Evolutionary conservation across 2,113 vertebrate species (phyloP), one percentile per base, ranked within the genome.

Genomic region (Grallaria varia): DNA sequence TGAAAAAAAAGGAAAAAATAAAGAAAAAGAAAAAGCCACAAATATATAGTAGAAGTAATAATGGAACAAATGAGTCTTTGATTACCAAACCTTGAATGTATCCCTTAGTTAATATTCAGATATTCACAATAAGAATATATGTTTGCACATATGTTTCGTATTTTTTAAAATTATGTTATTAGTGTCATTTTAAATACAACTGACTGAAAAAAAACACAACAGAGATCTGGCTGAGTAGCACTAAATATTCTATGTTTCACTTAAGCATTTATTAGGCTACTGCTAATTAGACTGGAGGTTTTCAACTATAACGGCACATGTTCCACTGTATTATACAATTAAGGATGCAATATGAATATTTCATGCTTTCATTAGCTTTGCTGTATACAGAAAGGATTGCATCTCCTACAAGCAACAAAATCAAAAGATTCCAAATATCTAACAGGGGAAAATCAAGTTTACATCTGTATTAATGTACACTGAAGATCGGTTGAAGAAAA

Each of bases 331-430:
- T 93, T 86, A 77, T 66, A 90, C 75, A 77, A 90, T 96, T 94
- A 96, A 60, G 56, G 52, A 91, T 74, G 42, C 42, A 77, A 31
- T 84, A 95, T 95, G 50, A 96, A 97, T 95, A 95, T 96, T 96
- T 97, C 47, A 91, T 95, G 55, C 52, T 90, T 94, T 96, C 82
- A 91, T 96, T 93, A 94, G 35, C 39, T 88, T 91, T 59, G 62
- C 69, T 86, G 27, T 59, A 55, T 67, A 77, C 20, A 62, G 25
- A 76, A 91, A 87, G 22, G 37, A 37, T 63, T 95, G 18, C 6
- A 77, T 76, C 30, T 91, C 39, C 71, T 82, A 55, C 42, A 88
- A 83, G 87, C 30, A 93, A 69, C 49, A 76, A 93, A 90, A 77
- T 74, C 50, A 86, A 60, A 76, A 63, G 8, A 90, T 74, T 87